phyloP scores from a whole-genome alignment of 1,140 invertebrate genomes.

The Luehdorfia chinensis region DNA sequence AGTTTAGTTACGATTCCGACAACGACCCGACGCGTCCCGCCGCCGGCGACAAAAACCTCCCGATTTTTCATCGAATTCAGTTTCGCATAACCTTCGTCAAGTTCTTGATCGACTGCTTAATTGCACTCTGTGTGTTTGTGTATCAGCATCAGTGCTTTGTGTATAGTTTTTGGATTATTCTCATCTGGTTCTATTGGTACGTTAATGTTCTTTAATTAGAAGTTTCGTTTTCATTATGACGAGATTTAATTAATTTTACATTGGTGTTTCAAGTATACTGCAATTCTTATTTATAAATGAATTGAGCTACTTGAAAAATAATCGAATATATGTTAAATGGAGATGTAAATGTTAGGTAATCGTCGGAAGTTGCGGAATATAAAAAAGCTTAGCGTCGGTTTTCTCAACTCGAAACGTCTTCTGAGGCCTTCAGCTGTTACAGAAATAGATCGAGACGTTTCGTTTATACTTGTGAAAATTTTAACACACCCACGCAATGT shows the following conservation, averaged over 20 bases:
- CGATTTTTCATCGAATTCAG: slow-evolving; percentile 55
- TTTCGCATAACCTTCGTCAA: slow-evolving; percentile 58
- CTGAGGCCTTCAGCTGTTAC: slow-evolving; percentile 62
- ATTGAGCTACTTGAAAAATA: too few species aligned
- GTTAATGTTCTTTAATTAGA: slow-evolving; percentile 31
- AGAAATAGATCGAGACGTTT: slow-evolving; percentile 70
- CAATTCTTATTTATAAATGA: too few species aligned
- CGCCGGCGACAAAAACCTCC: slow-evolving; percentile 58
- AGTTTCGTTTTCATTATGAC: too few species aligned
- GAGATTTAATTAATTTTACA: too few species aligned
- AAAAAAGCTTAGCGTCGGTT: slow-evolving; percentile 42
- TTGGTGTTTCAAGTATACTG: too few species aligned
- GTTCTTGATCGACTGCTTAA: slow-evolving; percentile 40
- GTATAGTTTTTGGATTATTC: slow-evolving; percentile 51
- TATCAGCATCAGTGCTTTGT: slow-evolving; percentile 48
- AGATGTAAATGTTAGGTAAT: slow-evolving; percentile 43
- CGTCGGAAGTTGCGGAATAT: slow-evolving; percentile 47
- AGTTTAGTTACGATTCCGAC: slow-evolving; percentile 76
- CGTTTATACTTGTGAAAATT: slow-evolving; percentile 68
- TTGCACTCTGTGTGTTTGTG: slow-evolving; percentile 47
- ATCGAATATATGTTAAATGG: too few species aligned
- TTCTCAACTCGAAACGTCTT: slow-evolving; percentile 34
- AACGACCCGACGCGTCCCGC: slow-evolving; percentile 75
- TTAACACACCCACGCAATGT: slow-evolving; percentile 62
- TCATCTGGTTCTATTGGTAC: slow-evolving; percentile 40